Evolutionary conservation across 2,888 invertebrate genomes (phyloP).

Genomic region (Drosophila mettleri): DNA sequence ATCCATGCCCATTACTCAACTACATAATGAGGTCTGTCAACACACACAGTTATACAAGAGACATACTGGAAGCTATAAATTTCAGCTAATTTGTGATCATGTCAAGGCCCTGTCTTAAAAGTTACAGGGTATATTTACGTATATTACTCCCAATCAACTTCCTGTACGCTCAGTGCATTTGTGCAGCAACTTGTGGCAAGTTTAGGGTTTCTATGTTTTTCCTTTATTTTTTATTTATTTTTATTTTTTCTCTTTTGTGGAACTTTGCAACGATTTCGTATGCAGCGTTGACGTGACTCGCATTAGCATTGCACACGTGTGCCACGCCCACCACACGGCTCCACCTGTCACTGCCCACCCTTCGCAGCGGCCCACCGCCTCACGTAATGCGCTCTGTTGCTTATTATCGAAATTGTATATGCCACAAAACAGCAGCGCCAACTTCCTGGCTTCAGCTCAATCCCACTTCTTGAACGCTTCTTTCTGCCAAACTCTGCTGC

Average conservation of each 20-base stretch:
- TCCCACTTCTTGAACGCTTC: constrained; percentile 9
- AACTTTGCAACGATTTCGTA: constrained; percentile 70
- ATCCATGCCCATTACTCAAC: not conserved
- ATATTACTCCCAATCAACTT: not conserved
- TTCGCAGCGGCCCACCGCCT: not conserved
- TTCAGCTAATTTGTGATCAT: not conserved
- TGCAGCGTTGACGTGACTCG: constrained; percentile 80
- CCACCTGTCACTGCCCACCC: not conserved
- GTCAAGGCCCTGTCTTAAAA: not conserved
- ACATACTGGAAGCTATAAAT: too few relatives aligned
- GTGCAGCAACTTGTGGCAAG: constrained; percentile 42
- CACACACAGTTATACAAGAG: too few relatives aligned
- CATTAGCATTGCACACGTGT: constrained; percentile 72
- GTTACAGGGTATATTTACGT: not conserved
- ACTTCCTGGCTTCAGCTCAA: constrained; percentile 53
- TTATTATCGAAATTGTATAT: constrained; percentile 80
- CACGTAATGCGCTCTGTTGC: constrained; percentile 61
- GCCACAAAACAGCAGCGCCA: constrained; percentile 64
- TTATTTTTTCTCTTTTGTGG: constrained; percentile 2
- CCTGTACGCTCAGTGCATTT: constrained; percentile 7
- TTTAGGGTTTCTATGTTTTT: constrained; percentile 10
- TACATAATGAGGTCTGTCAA: too few relatives aligned
- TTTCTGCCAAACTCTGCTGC: not conserved
- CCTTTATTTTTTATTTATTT: not conserved
- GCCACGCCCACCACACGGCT: constrained; percentile 42